Base-by-base conservation (phyloP, 1,140 invertebrate genomes). In the Euglossa dilemma region DNA sequence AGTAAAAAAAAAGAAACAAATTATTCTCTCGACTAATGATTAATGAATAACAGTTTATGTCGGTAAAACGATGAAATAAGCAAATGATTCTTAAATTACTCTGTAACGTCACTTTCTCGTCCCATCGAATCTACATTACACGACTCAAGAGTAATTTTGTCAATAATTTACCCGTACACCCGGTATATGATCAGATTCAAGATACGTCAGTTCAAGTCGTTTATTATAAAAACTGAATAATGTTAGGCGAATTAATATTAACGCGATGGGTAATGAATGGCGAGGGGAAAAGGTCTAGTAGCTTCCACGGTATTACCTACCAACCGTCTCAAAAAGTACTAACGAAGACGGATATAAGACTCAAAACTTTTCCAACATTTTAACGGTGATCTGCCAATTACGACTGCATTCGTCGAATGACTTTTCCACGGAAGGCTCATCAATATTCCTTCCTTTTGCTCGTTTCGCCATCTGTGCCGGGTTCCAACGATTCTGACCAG, bases 361-460 rank as follows among this genome's bases (percentile, higher is more conserved):
- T 45, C 8, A n/a, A 25, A 69, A 57, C 7, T 79, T 79, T 79
- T 70, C 25, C 23, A 1, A 0, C 20, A 7, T 47, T 79, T 67
- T 47, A 57, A 63, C 54, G 66, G 6, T 66, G 63, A 78, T 78
- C 43, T 52, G 50, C 63, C 66, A 70, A 70, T 79, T 79, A 79
- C 36, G 25, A 79, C 70, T 66, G 66, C 66, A 70, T 79, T 79
- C 76, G 66, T 70, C 66, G 76, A 57, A 69, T 67, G 36, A 43
- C 64, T 57, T 78, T 78, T 69, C 76, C 20, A 59, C 64, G 56
- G 54, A 20, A 52, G 76, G 76, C 76, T 70, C 66, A 70, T 70
- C 76, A 70, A 70, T 79, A 79, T 79, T 79, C 66, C 36, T 79
- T 79, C n/a, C 23, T 79, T 61, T 69, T 59, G 54, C 66, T 69